Base-by-base conservation (phyloP, 2,888 invertebrate species). In the Listrodromus nycthemerus region DNA sequence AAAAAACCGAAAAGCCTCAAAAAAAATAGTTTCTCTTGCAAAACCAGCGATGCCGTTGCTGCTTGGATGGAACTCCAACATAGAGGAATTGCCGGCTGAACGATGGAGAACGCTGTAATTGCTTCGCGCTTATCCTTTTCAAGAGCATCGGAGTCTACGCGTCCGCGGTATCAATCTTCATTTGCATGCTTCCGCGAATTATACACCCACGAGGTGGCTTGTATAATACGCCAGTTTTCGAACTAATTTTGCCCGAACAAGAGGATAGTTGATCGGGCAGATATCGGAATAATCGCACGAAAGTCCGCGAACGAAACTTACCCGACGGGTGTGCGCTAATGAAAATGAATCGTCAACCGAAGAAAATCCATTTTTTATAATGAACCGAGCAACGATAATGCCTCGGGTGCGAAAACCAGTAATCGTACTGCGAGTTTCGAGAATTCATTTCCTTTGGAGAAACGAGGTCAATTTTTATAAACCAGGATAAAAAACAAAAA, bases 101-200 rank as follows among this genome's bases (percentile, higher is more conserved):
- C 24, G 10, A 24, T 55, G n/a, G 67, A 8, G 6, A n/a, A n/a
- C 48, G n/a, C 69, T 50, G 50, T 69, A 69, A 69, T 69, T 69
- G 30, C 69, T 69, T 55, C 55, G 24, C 69, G 48, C 50, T 50
- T 69, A 50, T 69, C 50, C 48, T 33, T 21, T 48, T 19, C 4
- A 33, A 61, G 61, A 69, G n/a, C 67, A 21, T 41, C 48, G 8
- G 30, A 10, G 30, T 69, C 5, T 33, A 21, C 30, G 52, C n/a
- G 33, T n/a, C 48, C 30, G 37, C 24, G 58, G 19, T n/a, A 48
- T 77, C 33, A 77, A 77, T 77, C 77, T 70, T 77, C 61, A 77
- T 77, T 77, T 77, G 37, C 69, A 69, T 77, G 33, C 61, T 63
- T 48, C 45, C 45, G 50, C 21, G 30, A 69, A 48, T 41, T 69